Percentiles rank a stretch among this genome's conserved stretches.
Conservation (phyloP, 2,113 vertebrate genomes). For the Siniperca knerii region DNA sequence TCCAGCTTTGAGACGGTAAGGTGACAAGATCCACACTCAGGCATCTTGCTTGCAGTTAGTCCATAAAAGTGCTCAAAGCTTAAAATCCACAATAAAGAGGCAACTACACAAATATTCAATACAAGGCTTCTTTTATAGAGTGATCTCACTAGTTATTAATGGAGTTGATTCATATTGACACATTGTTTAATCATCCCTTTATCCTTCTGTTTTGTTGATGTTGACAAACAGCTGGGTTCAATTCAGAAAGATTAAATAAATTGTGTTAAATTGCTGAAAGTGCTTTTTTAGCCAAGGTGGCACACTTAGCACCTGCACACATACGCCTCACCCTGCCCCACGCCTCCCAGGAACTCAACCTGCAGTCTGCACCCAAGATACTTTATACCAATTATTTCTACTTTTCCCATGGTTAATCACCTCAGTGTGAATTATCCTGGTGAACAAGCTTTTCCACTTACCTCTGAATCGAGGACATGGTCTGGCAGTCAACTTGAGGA, state of each 20-base stretch:
- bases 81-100: no score
- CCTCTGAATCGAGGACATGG: neutral
- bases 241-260: neutral
- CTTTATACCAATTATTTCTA: neutral
- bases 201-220: neutral
- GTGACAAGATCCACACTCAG: no score
- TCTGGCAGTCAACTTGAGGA: neutral
- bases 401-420: neutral
- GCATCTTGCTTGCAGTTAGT: no score
- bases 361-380: conserved; percentile 3
- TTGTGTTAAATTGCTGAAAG: neutral
- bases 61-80: no score
- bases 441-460: neutral
- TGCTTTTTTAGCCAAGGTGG: neutral
- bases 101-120: no score
- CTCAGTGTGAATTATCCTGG: neutral
- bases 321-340: neutral
- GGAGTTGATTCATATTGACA: neutral
- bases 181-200: neutral
- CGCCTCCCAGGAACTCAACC: neutral
- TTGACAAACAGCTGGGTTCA: neutral
- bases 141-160: no score
- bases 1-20: no score
- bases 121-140: no score
- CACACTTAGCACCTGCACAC: no score